Evolutionary conservation across 2,797 vertebrate species (phyloP).

Genomic region (Eulemur mongoz): DNA sequence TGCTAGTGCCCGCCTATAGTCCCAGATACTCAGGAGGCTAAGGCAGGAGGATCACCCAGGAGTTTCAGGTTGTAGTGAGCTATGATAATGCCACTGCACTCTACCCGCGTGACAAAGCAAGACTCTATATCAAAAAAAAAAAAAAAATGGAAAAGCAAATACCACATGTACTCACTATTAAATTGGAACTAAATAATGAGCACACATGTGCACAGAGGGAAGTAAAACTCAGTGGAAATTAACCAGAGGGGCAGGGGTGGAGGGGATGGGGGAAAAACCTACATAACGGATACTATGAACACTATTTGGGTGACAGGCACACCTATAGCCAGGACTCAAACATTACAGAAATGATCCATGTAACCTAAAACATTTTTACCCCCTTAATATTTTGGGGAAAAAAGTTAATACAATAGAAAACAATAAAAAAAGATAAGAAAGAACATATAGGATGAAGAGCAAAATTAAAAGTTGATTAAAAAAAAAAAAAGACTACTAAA

Average conservation of each 20-base stretch:
- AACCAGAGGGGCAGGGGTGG: too few species aligned
- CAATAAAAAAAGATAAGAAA: background rate
- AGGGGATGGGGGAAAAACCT: background rate
- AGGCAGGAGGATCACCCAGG: too few species aligned
- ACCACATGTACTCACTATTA: too few species aligned
- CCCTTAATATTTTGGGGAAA: background rate
- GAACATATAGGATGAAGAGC: background rate
- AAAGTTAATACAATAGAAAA: background rate
- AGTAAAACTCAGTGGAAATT: background rate
- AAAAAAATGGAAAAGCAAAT: too few species aligned
- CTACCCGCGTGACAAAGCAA: too few species aligned
- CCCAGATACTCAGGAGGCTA: too few species aligned
- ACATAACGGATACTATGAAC: background rate
- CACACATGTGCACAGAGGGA: background rate
- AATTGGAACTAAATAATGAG: background rate
- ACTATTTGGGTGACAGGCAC: background rate
- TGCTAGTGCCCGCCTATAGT: too few species aligned
- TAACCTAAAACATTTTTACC: background rate
- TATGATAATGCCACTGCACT: too few species aligned
- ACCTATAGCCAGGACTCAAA: background rate
- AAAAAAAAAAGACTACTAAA: background rate
- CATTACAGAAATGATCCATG: background rate
- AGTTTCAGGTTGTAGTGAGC: too few species aligned
- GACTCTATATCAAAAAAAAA: too few species aligned
- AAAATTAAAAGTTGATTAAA: constrained; percentile 1